Evolutionary conservation across 2,888 invertebrate species (phyloP).

Genomic region (Drosophila paranaensis): DNA sequence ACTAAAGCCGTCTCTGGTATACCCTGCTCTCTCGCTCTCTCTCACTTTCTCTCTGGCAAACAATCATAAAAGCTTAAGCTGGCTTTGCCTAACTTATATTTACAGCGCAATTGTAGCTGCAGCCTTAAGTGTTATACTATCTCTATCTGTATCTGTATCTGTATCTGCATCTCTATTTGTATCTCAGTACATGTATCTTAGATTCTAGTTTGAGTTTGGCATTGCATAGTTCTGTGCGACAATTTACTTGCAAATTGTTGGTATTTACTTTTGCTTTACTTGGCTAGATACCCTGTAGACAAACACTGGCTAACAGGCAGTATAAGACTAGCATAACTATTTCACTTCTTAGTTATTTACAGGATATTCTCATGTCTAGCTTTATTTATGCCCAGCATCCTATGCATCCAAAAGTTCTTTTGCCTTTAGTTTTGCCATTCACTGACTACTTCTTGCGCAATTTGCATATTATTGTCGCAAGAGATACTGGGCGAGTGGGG

Average conservation of each 20-base stretch:
- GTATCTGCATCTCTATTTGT: constrained; percentile 13
- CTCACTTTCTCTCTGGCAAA: not conserved
- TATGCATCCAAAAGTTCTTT: constrained; percentile 22
- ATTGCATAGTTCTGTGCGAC: constrained; percentile 50
- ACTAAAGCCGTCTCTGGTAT: not conserved
- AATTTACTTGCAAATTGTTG: constrained; percentile 66
- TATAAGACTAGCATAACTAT: not conserved
- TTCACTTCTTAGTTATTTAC: not conserved
- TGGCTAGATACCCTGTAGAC: constrained; percentile 10
- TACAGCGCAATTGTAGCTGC: constrained; percentile 30
- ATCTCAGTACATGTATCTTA: constrained; percentile 28
- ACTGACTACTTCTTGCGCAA: constrained; percentile 48
- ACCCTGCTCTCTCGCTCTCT: not conserved
- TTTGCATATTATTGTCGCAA: constrained; percentile 69
- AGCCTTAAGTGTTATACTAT: constrained; percentile 13
- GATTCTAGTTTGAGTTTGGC: constrained; percentile 43
- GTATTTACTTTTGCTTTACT: constrained; percentile 51
- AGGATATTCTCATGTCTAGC: not conserved
- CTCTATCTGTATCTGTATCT: constrained; percentile 3
- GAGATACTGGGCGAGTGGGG: constrained; percentile 8
- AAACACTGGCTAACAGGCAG: accelerated
- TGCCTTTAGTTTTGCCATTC: constrained; percentile 29
- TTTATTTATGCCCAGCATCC: not conserved
- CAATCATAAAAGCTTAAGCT: constrained; percentile 47
- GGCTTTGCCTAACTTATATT: constrained; percentile 24